Evolutionary conservation across 2,888 invertebrate genomes (phyloP).

Genomic region (Strigamia transsilvanica): DNA sequence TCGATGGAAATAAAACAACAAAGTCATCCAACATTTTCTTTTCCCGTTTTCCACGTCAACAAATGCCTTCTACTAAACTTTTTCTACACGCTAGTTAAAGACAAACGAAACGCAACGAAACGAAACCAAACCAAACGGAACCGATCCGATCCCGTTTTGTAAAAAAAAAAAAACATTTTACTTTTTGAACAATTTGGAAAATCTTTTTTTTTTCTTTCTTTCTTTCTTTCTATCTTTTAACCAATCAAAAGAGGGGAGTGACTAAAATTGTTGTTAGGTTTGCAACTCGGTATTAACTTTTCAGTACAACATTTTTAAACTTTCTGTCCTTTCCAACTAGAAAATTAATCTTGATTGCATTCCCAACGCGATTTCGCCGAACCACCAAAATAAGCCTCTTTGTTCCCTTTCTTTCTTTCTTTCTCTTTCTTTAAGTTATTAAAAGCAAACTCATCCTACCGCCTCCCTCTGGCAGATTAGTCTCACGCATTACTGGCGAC

Average conservation of each 20-base stretch:
- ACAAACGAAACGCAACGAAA: not conserved
- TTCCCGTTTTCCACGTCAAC: not conserved
- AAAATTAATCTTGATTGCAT: conserved; percentile 51
- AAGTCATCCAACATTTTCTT: conserved; percentile 5
- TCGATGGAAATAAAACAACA: not conserved
- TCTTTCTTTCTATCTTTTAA: not conserved
- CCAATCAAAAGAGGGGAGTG: not conserved
- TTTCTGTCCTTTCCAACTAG: not conserved
- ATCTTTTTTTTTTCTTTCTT: not conserved
- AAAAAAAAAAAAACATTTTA: no score
- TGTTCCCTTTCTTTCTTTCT: conserved; percentile 55
- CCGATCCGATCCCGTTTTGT: no score
- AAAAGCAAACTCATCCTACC: conserved; percentile 54
- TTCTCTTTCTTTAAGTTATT: conserved; percentile 49
- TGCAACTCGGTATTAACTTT: conserved; percentile 45
- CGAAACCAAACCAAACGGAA: no score
- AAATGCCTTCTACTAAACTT: conserved; percentile 54
- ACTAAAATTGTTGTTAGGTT: conserved; percentile 33
- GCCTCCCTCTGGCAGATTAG: conserved; percentile 56
- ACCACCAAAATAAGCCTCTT: conserved; percentile 50
- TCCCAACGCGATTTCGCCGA: conserved; percentile 32
- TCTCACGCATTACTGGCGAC: conserved; percentile 89
- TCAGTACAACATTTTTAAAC: not conserved
- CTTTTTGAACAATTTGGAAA: not conserved
- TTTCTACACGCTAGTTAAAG: not conserved